A percentile compares a stretch with the other conserved stretches of the same genome.
These are phyloP conservation scores for Nymphalis io DNA, from an alignment of 1,140 invertebrate species.

Conservation along the genomic window DNA sequence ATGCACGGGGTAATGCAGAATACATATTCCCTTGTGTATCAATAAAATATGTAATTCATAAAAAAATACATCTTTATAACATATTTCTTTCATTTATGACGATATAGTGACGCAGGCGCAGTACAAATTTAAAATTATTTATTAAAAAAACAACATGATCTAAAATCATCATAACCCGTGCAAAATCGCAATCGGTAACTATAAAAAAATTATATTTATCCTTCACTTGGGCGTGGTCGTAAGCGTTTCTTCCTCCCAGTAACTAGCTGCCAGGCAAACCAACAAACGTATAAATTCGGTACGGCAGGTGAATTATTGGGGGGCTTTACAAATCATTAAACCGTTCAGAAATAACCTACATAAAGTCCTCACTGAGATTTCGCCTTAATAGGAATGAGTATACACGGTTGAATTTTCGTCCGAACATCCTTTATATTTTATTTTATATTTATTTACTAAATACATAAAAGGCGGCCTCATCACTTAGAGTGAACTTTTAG, in stretches of 20 bases:
- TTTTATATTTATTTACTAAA: background rate
- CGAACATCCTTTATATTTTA: background rate
- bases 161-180: no score
- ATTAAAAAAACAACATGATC: no score
- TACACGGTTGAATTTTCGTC: conserved; percentile 14
- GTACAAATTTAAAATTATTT: no score
- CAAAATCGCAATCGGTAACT: no score
- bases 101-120: no score
- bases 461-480: no score
- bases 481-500: no score
- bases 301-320: conserved; percentile 25
- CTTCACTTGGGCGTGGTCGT: background rate
- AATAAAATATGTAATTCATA: no score
- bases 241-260: background rate
- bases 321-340: conserved; percentile 36
- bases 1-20: no score
- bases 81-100: no score
- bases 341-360: conserved; percentile 24
- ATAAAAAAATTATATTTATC: background rate
- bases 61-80: no score
- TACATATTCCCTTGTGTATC: no score
- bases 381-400: conserved; percentile 19
- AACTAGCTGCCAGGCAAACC: background rate
- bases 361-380: conserved; percentile 27
- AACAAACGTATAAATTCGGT: conserved; percentile 15